Evolutionary conservation across 2,797 vertebrate genomes (phyloP).

Genomic region (Pterois miles): DNA sequence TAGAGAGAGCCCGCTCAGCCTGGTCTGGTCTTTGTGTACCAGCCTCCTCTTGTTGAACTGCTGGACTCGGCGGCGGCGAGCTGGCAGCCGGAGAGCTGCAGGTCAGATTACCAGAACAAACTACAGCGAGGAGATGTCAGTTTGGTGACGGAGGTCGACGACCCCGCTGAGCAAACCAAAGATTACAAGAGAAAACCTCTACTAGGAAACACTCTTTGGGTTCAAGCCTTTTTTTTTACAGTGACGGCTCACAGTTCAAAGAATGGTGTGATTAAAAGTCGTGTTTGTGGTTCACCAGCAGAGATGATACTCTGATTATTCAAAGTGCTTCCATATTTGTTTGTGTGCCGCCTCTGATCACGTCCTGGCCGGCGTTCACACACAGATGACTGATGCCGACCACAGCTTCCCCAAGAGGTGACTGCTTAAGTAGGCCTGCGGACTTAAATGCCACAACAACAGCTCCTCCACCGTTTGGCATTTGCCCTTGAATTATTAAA

Average conservation of each 20-base stretch:
- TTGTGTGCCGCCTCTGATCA: too few relatives aligned
- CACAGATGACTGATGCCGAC: not conserved
- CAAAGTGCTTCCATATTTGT: slow-evolving; percentile 22
- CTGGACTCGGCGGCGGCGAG: not conserved
- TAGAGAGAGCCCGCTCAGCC: not conserved
- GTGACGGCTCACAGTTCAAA: slow-evolving; percentile 33
- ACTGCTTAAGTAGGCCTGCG: not conserved
- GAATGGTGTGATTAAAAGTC: slow-evolving; percentile 14
- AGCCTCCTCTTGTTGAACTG: slow-evolving; percentile 6
- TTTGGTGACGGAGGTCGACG: slow-evolving; percentile 55
- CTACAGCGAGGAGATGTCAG: slow-evolving; percentile 31
- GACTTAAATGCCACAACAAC: slow-evolving; percentile 6
- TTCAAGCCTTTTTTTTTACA: too few relatives aligned
- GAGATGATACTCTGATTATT: not conserved
- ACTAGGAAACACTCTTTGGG: not conserved
- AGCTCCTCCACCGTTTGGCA: slow-evolving; percentile 19
- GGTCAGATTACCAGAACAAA: slow-evolving; percentile 57
- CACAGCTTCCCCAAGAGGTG: not conserved
- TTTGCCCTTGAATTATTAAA: slow-evolving; percentile 32
- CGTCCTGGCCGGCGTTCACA: not conserved
- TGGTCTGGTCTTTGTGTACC: not conserved
- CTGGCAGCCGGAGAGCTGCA: slow-evolving; percentile 35
- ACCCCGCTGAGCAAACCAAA: slow-evolving; percentile 51
- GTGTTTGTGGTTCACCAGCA: not conserved
- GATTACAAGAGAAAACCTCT: slow-evolving; percentile 8